A percentile compares a stretch with the other conserved stretches of the same genome.
phyloP scores from a whole-genome alignment of 2,888 invertebrate species.

The Drosophila mayaguana region DNA sequence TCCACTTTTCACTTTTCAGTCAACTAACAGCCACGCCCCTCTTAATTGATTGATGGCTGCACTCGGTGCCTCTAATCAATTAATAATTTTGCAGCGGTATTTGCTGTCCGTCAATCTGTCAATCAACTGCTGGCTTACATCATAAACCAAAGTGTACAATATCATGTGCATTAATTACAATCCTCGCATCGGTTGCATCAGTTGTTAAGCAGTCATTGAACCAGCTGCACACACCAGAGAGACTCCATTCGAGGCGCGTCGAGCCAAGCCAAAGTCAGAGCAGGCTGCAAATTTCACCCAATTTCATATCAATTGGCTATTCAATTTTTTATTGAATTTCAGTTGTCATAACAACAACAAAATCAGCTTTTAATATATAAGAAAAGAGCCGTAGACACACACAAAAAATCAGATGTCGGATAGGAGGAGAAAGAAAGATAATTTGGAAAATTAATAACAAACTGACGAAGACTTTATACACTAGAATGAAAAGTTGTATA shows the following conservation, averaged over 20 bases:
- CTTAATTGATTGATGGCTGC: conserved; percentile 56
- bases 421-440: conserved; percentile 9
- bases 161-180: conserved; percentile 73
- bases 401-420: conserved; percentile 28
- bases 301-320: conserved; percentile 72
- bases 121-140: conserved; percentile 63
- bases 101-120: conserved; percentile 45
- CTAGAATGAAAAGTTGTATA: background rate
- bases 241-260: conserved; percentile 13
- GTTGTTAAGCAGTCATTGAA: conserved; percentile 70
- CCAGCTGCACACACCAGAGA: conserved; percentile 20
- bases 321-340: conserved; percentile 45
- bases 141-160: conserved; percentile 49
- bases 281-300: conserved; percentile 64
- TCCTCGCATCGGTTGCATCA: conserved; percentile 64
- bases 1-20: conserved; percentile 66
- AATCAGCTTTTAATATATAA: conserved; percentile 63
- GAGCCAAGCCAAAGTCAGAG: background rate
- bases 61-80: conserved; percentile 65
- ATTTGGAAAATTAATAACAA: background rate
- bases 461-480: conserved; percentile 9
- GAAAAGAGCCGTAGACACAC: conserved; percentile 32
- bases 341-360: conserved; percentile 62
- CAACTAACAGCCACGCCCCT: conserved; percentile 64
- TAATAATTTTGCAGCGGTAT: conserved; percentile 59